phyloP scores from a whole-genome alignment of 2,113 vertebrate species.

The Stegostoma tigrinum region DNA sequence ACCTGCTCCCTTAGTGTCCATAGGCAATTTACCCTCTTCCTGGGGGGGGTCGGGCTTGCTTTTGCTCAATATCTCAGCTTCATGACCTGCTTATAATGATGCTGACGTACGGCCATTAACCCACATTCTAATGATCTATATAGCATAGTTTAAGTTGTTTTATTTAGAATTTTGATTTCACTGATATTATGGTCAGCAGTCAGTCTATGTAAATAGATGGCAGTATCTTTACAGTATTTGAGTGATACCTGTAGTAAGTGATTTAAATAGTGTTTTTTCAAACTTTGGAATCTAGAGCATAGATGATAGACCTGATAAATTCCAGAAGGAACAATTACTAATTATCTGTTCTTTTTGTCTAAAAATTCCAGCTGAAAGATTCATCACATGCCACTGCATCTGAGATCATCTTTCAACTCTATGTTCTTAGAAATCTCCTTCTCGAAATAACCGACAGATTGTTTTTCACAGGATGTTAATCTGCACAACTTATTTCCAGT shows the following conservation, averaged over 20 bases:
- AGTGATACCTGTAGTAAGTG: not conserved
- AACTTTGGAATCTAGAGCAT: not conserved
- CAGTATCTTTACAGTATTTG: not conserved
- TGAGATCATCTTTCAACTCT: constrained; percentile 32
- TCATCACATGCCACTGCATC: not conserved
- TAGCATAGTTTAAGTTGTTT: not conserved
- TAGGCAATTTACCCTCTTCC: too few relatives aligned
- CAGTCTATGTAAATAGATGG: not conserved
- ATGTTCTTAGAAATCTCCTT: constrained; percentile 20
- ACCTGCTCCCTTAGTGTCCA: not conserved
- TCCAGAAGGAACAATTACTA: not conserved
- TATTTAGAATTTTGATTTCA: not conserved
- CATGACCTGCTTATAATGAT: not conserved
- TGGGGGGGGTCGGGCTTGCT: too few relatives aligned
- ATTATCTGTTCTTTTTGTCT: not conserved
- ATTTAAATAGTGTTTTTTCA: not conserved
- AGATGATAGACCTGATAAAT: not conserved
- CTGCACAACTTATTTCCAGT: not conserved
- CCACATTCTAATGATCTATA: not conserved
- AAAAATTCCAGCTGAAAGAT: not conserved
- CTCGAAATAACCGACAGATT: not conserved
- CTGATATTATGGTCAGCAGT: not conserved
- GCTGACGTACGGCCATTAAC: not conserved
- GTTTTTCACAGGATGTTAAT: constrained; percentile 27
- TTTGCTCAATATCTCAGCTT: not conserved